Base-by-base conservation (phyloP, 2,888 invertebrate genomes). In the Rhodophaea formosa region DNA sequence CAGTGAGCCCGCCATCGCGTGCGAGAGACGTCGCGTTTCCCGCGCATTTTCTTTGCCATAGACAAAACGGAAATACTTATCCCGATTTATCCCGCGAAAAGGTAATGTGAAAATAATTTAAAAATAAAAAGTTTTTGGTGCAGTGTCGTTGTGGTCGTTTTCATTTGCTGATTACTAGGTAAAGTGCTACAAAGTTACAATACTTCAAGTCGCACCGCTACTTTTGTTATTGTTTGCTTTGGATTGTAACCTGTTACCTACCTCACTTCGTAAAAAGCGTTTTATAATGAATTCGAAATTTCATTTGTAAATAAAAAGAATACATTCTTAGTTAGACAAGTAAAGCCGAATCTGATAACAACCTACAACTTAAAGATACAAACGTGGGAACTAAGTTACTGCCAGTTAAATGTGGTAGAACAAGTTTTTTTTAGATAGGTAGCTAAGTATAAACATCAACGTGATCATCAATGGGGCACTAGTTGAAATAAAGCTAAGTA, bases 81-180 rank as follows among this genome's bases (percentile, higher is more conserved):
- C 75, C 77, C 74, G 74, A 75, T 65, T 74, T 60, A 73, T 84
- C 78, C 80, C 83, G 81, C 78, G 80, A 56, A 70, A 79, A 86
- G 84, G 82, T 84, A 86, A 79, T 65, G 64, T 67, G 56, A 59
- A 62, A 57, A 59, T 61, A 68, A 64, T 58, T 47, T 62, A 5
- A 16, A 43, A 63, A 60, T 67, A 62, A 60, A 65, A 62, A 57
- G 29, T 59, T 67, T 59, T 61, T 64, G 29, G 54, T 35, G 32
- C 12, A 14, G 49, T 56, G 45, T 10, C 2, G 16, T 10, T 29
- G 29, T 44, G 14, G 30, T 32, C 45, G 8, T 32, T 29, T 23
- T 1, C 5, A n/a, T 46, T 14, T 15, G 8, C 23, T 6, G 15
- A 55, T 35, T 55, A 32, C 16, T 44, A 5, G 29, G 29, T 44